A percentile compares a stretch with the other conserved stretches of the same genome.
These are phyloP conservation scores for Pseudopipra pipra DNA, from an alignment of 2,113 vertebrate species.

Conservation along the genomic window DNA sequence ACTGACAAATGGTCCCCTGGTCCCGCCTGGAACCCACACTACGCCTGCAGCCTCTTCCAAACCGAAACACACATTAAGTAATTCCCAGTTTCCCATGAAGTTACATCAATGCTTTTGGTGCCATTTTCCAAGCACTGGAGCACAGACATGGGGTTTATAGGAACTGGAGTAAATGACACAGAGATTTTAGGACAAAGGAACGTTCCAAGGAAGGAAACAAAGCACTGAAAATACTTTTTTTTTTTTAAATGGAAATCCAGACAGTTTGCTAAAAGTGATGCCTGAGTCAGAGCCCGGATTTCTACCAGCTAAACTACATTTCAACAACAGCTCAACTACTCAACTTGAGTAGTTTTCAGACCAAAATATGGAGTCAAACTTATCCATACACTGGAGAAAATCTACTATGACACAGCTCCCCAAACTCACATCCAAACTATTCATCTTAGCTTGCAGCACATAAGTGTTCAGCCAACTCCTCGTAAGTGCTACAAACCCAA, in stretches of 20 bases:
- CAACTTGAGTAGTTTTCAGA: neutral
- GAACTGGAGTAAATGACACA: neutral
- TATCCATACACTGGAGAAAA: neutral
- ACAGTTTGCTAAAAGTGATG: neutral
- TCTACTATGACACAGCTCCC: fast-evolving
- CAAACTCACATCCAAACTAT: neutral
- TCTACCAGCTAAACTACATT: neutral
- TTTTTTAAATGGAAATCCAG: neutral
- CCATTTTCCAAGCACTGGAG: neutral
- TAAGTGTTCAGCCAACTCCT: neutral
- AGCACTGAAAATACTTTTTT: neutral
- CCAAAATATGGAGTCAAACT: neutral
- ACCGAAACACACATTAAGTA: neutral
- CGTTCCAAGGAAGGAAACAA: neutral
- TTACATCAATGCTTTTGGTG: neutral
- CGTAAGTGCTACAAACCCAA: neutral
- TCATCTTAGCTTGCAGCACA: neutral
- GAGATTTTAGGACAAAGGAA: neutral
- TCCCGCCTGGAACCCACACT: neutral
- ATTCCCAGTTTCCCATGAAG: neutral
- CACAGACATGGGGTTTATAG: neutral
- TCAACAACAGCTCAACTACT: neutral
- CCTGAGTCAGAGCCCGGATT: neutral
- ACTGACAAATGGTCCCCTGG: neutral
- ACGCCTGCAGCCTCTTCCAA: neutral